Conservation (phyloP, 37 sponge, comb jelly and placozoan species). For the Hexactinellida sp. region DNA sequence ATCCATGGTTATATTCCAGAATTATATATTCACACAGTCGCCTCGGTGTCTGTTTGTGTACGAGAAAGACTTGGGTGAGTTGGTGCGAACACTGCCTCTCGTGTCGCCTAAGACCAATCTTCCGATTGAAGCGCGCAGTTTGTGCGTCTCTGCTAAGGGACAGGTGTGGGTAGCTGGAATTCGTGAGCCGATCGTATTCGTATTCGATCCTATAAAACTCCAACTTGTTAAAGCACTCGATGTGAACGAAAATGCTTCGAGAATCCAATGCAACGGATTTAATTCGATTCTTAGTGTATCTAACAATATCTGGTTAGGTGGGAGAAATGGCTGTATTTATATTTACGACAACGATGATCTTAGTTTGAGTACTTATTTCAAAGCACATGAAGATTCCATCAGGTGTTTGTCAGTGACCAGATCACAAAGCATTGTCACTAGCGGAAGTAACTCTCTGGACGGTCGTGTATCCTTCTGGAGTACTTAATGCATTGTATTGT, state of each 20-base stretch:
- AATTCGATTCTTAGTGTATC: constrained; percentile 3
- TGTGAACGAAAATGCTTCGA: neutral
- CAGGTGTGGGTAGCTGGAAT: neutral
- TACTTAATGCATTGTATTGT: too few relatives aligned
- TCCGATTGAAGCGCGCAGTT: neutral
- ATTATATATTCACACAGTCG: neutral
- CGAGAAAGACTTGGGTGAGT: neutral
- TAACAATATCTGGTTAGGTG: neutral
- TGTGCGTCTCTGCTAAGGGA: neutral
- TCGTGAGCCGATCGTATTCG: neutral
- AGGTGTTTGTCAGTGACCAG: neutral
- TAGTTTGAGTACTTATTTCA: neutral
- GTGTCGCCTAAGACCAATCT: neutral
- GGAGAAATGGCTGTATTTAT: constrained; percentile 11
- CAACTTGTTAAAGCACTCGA: neutral
- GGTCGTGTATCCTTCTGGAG: constrained; percentile 14
- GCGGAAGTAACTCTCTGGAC: neutral
- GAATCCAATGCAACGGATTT: neutral
- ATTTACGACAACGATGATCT: neutral
- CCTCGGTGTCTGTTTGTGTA: neutral
- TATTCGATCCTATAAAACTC: neutral
- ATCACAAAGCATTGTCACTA: neutral
- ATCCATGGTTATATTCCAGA: neutral
- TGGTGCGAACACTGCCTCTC: neutral
- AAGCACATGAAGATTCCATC: neutral